Conservation (phyloP, 2,113 vertebrate species). For the Myrmophylax atrothorax region DNA sequence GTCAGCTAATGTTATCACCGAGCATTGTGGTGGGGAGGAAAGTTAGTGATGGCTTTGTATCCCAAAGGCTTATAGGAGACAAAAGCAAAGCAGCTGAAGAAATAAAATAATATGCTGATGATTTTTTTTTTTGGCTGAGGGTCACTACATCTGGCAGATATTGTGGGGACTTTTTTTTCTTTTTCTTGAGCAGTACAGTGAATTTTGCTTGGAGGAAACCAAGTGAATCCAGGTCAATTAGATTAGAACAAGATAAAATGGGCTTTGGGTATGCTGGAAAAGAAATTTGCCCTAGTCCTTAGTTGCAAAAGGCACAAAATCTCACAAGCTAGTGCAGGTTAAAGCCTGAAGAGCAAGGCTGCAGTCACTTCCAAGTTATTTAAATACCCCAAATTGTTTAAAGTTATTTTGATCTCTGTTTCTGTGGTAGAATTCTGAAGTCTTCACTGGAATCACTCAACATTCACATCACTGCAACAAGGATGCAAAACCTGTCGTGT, state of each 20-base stretch:
- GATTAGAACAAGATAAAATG: constrained; percentile 42
- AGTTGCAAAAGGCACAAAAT: constrained; percentile 3
- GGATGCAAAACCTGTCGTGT: background rate
- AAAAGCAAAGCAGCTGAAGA: constrained; percentile 36
- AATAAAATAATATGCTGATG: constrained; percentile 24
- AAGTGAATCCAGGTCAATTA: constrained; percentile 54
- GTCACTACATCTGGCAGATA: constrained; percentile 26
- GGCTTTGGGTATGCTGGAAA: background rate
- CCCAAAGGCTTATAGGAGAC: constrained; percentile 43
- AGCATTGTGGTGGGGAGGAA: background rate
- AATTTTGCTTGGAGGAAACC: constrained; percentile 46
- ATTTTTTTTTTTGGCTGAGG: background rate
- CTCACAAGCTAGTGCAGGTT: background rate
- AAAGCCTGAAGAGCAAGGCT: background rate
- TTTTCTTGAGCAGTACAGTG: background rate
- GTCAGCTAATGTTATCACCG: constrained; percentile 13
- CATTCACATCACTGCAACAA: background rate
- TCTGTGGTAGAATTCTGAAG: background rate
- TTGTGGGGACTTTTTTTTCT: background rate
- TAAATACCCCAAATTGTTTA: background rate
- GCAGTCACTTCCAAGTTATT: background rate
- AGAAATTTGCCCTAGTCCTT: background rate
- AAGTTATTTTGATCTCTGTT: background rate
- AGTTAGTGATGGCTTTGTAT: constrained; percentile 26
- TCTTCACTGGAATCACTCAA: background rate